Evolutionary conservation across 2,113 vertebrate genomes (phyloP), one percentile per base, ranked within the genome.

Genomic region (Zonotrichia leucophrys): DNA sequence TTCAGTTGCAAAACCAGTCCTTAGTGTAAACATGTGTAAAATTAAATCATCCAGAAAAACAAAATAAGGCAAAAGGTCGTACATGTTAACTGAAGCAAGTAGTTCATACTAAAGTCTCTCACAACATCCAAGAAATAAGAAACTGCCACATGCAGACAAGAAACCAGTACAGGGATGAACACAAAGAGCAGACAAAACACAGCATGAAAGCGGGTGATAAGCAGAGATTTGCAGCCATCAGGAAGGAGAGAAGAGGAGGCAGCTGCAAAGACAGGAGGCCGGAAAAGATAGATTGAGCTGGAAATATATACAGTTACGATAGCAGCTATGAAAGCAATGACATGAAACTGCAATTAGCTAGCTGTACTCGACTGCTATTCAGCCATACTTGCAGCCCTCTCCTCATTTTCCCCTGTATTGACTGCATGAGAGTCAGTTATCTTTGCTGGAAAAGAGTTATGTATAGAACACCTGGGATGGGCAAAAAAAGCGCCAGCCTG

Each of bases 161-260:
- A 87, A 96, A 89, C 88, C 30, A 15, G 90, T 92, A 90, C 92
- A 55, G 95, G 92, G 35, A 44, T 80, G 94, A 93, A 97, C 90
- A 96, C 95, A 96, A 97, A 96, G 95, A 97, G 59, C 88, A 95
- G 95, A 96, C 96, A 98, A 98, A 98, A 97, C 95, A 92, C 84
- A 90, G 97, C 84, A 93, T 97, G 97, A 97, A 97, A 98, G 97
- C 1, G 84, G 89, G 91, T 91, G 97, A 98, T 98, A 98, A 98
- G 97, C 94, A 94, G 95, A 97, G 97, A 97, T 97, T 96, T 96
- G 90, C 46, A 79, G 93, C 92, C 94, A 91, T 94, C 94, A 78
- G 94, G 94, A 97, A 95, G 80, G 88, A 95, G 86, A 98, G 97
- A 94, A 97, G 95, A 97, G 91, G 96, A 97, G 82, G 96, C 97